A percentile compares a stretch with the other conserved stretches of the same genome.
These are phyloP conservation scores for Meteorus colon DNA, from an alignment of 2,888 invertebrate genomes.

Conservation along the genomic window DNA sequence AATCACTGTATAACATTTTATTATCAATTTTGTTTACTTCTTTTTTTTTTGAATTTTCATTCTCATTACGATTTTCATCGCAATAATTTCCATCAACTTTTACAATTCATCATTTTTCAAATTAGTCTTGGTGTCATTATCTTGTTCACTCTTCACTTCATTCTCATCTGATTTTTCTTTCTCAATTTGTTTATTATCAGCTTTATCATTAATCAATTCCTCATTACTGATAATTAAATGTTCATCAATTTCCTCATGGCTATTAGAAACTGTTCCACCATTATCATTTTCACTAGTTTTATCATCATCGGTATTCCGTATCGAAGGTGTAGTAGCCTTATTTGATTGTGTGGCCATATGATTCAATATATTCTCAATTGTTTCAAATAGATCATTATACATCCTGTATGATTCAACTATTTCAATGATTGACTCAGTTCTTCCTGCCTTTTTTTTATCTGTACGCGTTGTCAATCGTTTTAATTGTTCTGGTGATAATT, in stretches of 20 bases:
- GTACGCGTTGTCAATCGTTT: background rate
- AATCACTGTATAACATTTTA: background rate
- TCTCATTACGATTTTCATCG: background rate
- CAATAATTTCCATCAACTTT: background rate
- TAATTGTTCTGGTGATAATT: slow-evolving; percentile 2
- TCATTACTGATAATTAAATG: background rate
- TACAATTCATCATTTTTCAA: slow-evolving; percentile 1
- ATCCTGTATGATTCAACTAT: slow-evolving; percentile 32
- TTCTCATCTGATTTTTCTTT: background rate
- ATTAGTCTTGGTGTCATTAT: background rate
- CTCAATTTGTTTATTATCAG: background rate
- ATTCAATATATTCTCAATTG: slow-evolving; percentile 30
- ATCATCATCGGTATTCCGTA: background rate
- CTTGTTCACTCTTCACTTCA: background rate
- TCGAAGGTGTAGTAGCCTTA: background rate
- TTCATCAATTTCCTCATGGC: background rate
- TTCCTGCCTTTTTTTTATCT: slow-evolving; percentile 3
- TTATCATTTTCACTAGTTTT: background rate
- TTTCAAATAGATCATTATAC: slow-evolving; percentile 30
- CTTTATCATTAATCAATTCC: background rate
- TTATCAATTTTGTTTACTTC: background rate
- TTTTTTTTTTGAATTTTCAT: background rate
- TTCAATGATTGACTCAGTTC: slow-evolving; percentile 26
- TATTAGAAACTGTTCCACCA: background rate
- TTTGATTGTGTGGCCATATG: slow-evolving; percentile 12